Evolutionary conservation across 2,797 vertebrate genomes (phyloP), one percentile per base, ranked within the genome.

Genomic region (Protonibea diacanthus): DNA sequence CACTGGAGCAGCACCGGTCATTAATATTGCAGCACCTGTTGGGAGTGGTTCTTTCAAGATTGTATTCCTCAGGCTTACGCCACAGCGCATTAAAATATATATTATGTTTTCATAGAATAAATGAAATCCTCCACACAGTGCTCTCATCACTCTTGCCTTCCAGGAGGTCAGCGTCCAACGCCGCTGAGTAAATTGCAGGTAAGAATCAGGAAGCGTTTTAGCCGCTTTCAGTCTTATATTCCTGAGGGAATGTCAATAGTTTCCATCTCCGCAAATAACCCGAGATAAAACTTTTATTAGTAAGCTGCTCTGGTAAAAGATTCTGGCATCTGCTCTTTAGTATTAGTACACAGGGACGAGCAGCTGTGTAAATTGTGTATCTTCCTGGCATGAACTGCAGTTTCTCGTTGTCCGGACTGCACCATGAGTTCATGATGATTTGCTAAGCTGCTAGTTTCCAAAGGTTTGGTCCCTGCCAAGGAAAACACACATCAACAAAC

Each of bases 11-110:
- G 78, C 87, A 74, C 77, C 17, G 38, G 20, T 23, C 92, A 94
- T 95, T 90, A 95, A 95, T 95, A 95, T 94, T 96, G 92, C 94
- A 95, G 86, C 84, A 78, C 60, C 85, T 87, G 86, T 90, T 88
- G 90, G 90, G 84, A 92, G 83, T 83, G 82, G 72, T 82, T 85
- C 85, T 91, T 86, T 91, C 87, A 86, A 92, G 90, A 90, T 80
- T 92, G 89, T 91, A 77, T 91, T 94, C 88, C 85, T 87, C 76
- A 45, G 86, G 86, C 89, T 49, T 55, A 49, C 1, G 69, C 73
- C 75, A 47, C 44, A 20, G 4, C 27, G 21, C 83, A 93, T 93
- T 94, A 91, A 90, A 93, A 95, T 91, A 92, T 89, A 91, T 89
- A 88, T 91, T 87, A 87, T 62, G 78, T 90, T 93, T 91, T 92